Base-by-base conservation (phyloP, 2,113 vertebrate species). In the Smithornis capensis region DNA sequence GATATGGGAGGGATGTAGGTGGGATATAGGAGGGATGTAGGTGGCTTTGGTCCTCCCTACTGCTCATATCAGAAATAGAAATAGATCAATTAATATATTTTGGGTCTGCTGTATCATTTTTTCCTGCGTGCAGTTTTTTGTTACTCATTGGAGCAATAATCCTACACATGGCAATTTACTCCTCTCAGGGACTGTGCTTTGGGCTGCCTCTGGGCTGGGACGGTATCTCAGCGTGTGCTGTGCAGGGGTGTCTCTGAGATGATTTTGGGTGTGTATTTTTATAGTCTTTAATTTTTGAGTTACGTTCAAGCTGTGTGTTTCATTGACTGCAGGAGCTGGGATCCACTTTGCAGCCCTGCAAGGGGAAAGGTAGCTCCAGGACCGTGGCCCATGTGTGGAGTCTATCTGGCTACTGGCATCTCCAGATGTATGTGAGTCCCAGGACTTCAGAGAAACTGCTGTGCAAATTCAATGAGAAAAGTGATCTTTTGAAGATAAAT, bases 301-400 rank as follows among this genome's bases (percentile, higher is more conserved):
- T 74, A 19, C 7, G 17, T 28, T 14, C 2, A 4, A 47, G 23
- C 38, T 52, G 33, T 17, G 23, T 38, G 23, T 12, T 55, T 59
- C 4, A 6, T 4, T 63, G 71, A 7, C 47, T 60, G 33, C 45
- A 69, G 71, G 42, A 88, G 14, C 55, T 74, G 59, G 24, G 33
- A 28, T 89, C 27, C 21, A 50, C 50, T 90, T 22, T 40, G 69
- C 64, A 91, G 33, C 37, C 35, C 42, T 29, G 33, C 0, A 2
- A 45, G 16, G 11, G 16, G 19, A 90, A 80, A 59, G 8, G 53
- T 85, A 83, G 55, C 55, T 62, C 27, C 2, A 4, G 29, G 42
- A 31, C 6, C 0, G 0, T 6, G 56, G 44, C 25, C 24, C 18
- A 2, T 7, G 24, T 7, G 0, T 4, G 15, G 44, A 60, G 10